Percentiles rank a stretch among this genome's conserved stretches.
Conservation (phyloP, 2,113 vertebrate species). For the Nerophis ophidion region DNA sequence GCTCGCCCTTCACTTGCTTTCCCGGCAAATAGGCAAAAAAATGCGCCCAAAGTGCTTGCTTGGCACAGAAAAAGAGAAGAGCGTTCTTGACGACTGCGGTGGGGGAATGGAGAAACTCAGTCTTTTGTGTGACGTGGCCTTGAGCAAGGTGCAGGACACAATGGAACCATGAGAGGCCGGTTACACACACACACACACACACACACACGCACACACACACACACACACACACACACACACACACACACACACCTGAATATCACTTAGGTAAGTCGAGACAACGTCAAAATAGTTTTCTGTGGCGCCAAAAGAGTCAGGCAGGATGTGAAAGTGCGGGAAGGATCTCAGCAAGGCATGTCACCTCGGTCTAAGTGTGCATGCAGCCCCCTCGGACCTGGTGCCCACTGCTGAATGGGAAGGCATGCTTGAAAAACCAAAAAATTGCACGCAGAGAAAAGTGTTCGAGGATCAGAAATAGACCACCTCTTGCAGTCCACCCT, state of each 20-base stretch:
- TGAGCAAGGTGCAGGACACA: background rate
- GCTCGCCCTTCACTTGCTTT: slow-evolving; percentile 3
- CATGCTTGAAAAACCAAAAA: slow-evolving; percentile 12
- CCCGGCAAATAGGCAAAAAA: background rate
- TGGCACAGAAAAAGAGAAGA: background rate
- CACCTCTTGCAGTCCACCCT: slow-evolving; percentile 39
- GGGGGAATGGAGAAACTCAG: background rate
- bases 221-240: background rate
- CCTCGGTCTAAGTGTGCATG: slow-evolving; percentile 20
- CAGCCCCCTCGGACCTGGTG: slow-evolving; percentile 44
- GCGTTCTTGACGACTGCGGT: slow-evolving; percentile 1
- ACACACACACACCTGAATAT: background rate
- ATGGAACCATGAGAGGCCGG: background rate
- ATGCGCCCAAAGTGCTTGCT: background rate
- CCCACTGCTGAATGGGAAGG: slow-evolving; percentile 32
- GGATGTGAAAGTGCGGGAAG: slow-evolving; percentile 11
- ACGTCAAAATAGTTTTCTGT: slow-evolving; percentile 18
- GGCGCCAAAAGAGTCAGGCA: slow-evolving; percentile 15
- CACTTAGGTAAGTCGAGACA: slow-evolving; percentile 23
- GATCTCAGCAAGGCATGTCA: slow-evolving; percentile 17
- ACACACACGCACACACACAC: background rate
- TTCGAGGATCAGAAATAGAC: slow-evolving; percentile 47
- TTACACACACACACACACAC: background rate
- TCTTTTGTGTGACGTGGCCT: background rate
- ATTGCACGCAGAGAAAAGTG: slow-evolving; percentile 26